Conservation (phyloP, 2,113 vertebrate genomes). For the Parus major region DNA sequence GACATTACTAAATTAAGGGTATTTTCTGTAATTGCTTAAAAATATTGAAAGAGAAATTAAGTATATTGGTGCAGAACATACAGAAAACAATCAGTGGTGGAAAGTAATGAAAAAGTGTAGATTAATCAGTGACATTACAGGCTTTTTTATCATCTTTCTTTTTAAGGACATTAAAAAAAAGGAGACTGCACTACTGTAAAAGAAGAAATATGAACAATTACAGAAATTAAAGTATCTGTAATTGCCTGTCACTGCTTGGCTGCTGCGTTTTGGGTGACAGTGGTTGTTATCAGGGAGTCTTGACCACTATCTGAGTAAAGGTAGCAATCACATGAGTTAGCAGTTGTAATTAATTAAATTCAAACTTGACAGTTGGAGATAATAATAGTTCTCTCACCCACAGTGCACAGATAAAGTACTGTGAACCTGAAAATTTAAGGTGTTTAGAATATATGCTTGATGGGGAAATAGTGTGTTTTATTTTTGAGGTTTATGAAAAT, state of each 20-base stretch:
- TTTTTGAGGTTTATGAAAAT: neutral
- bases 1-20: slow-evolving; percentile 26
- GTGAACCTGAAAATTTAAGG: neutral
- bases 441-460: neutral
- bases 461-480: neutral
- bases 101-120: slow-evolving; percentile 46
- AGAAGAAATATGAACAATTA: neutral
- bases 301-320: neutral
- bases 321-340: neutral
- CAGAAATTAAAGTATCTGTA: neutral
- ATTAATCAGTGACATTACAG: neutral
- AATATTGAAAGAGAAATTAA: slow-evolving; percentile 10
- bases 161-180: neutral
- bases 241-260: neutral
- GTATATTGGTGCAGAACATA: slow-evolving; percentile 30
- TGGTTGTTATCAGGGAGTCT: neutral
- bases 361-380: neutral
- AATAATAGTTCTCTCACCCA: neutral
- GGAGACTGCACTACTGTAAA: neutral
- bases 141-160: neutral
- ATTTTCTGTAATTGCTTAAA: neutral
- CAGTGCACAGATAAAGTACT: neutral
- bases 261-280: neutral
- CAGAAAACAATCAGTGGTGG: neutral
- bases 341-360: neutral